phyloP scores from a whole-genome alignment of 2,113 vertebrate species.

The Delphinus delphis region DNA sequence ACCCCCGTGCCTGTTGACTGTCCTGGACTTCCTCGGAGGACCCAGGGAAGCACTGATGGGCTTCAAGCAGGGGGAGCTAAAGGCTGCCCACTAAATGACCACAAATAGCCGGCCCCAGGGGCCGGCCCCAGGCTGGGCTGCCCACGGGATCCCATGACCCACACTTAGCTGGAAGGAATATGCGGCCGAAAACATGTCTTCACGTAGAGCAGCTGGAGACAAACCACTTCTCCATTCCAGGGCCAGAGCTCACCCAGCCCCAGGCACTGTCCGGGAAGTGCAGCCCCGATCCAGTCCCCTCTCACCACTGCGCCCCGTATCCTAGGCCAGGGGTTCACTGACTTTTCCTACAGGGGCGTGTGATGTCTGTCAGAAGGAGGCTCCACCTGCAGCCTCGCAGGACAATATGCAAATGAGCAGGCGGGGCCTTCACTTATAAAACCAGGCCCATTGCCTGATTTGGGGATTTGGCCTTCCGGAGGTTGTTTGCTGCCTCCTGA shows the following conservation, averaged over 20 bases:
- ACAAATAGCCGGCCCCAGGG: not conserved
- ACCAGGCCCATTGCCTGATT: not conserved
- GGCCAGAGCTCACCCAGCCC: not conserved
- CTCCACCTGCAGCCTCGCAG: not conserved
- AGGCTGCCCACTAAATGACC: not conserved
- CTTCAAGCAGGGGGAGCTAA: not conserved
- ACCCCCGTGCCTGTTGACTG: not conserved
- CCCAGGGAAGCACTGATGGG: not conserved
- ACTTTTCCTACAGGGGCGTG: not conserved
- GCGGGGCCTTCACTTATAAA: not conserved
- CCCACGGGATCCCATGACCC: not conserved
- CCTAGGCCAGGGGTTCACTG: not conserved
- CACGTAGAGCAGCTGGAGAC: not conserved
- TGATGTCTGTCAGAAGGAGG: not conserved
- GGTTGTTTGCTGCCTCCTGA: not conserved
- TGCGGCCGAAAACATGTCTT: not conserved
- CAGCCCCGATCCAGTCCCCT: not conserved
- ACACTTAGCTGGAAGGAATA: not conserved
- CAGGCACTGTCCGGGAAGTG: not conserved
- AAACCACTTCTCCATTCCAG: not conserved
- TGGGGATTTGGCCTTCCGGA: not conserved
- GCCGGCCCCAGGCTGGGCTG: not conserved
- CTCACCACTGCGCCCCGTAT: not conserved
- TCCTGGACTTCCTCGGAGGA: not conserved
- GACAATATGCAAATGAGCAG: not conserved